Conservation (phyloP, 2,888 invertebrate species). For the Lycophotia porphyrea region DNA sequence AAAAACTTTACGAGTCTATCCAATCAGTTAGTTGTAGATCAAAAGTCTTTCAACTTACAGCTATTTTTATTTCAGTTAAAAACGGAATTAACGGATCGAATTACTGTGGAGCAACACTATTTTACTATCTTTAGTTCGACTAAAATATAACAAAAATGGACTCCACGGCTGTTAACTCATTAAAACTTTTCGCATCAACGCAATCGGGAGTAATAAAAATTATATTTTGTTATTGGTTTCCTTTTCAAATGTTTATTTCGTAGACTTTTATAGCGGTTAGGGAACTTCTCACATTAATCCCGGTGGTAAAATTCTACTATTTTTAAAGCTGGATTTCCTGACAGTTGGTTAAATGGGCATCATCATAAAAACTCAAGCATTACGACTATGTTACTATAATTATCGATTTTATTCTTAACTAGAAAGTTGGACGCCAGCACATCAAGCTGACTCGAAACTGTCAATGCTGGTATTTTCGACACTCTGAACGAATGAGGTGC, state of each 20-base stretch:
- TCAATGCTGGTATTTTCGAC: neutral
- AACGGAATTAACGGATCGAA: constrained; percentile 40
- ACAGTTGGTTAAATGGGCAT: neutral
- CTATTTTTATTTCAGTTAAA: constrained; percentile 39
- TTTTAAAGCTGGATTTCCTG: neutral
- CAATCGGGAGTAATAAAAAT: constrained; percentile 27
- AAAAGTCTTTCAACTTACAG: constrained; percentile 14
- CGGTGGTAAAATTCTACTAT: constrained; percentile 7
- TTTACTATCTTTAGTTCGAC: constrained; percentile 10
- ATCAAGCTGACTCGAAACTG: too few relatives aligned
- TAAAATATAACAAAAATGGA: constrained; percentile 41
- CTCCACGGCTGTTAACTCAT: constrained; percentile 37
- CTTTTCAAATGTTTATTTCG: neutral
- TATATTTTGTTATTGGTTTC: constrained; percentile 20
- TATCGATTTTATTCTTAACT: too few relatives aligned
- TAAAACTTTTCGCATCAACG: constrained; percentile 47
- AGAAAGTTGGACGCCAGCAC: too few relatives aligned
- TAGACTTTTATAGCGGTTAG: neutral
- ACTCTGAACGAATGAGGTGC: neutral
- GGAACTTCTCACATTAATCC: neutral
- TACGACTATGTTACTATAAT: neutral
- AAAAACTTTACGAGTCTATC: constrained; percentile 1
- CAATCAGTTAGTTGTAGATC: constrained; percentile 21
- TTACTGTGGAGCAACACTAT: constrained; percentile 51
- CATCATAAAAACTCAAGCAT: neutral